Conservation (phyloP, 2,113 vertebrate species). For the Sorex araneus region DNA sequence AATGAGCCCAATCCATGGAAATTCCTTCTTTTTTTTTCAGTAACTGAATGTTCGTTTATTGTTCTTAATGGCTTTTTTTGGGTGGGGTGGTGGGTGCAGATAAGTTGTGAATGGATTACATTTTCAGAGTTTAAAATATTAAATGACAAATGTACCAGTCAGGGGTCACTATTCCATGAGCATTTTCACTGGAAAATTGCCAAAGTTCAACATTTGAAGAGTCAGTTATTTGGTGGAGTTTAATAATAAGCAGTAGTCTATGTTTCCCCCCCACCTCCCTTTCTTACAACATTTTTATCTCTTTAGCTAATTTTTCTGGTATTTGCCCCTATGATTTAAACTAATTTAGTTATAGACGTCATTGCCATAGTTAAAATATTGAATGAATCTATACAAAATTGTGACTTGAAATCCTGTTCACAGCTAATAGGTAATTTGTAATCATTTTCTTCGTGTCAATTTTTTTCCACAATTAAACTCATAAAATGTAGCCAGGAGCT, state of each 20-base stretch:
- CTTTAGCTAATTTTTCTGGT: not conserved
- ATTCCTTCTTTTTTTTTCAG: not conserved
- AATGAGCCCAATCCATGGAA: not conserved
- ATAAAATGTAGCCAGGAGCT: not conserved
- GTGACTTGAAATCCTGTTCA: not conserved
- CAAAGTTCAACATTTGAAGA: not conserved
- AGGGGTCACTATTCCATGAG: not conserved
- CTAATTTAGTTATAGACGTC: not conserved
- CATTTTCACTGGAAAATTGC: not conserved
- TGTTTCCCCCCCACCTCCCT: too few species aligned
- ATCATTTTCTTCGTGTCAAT: not conserved
- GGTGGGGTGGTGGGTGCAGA: too few species aligned
- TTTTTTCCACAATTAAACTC: not conserved
- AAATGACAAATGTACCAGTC: not conserved
- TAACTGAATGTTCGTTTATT: not conserved
- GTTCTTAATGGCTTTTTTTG: not conserved
- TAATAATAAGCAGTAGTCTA: not conserved
- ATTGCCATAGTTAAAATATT: not conserved
- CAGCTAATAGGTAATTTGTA: not conserved
- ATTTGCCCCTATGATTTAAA: not conserved
- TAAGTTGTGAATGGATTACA: conserved; percentile 17
- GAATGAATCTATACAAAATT: not conserved
- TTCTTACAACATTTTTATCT: not conserved
- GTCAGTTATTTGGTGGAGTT: not conserved
- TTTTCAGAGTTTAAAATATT: conserved; percentile 16